phyloP scores from a whole-genome alignment of 2,888 invertebrate species.

The Scaptomyza tumidula region DNA sequence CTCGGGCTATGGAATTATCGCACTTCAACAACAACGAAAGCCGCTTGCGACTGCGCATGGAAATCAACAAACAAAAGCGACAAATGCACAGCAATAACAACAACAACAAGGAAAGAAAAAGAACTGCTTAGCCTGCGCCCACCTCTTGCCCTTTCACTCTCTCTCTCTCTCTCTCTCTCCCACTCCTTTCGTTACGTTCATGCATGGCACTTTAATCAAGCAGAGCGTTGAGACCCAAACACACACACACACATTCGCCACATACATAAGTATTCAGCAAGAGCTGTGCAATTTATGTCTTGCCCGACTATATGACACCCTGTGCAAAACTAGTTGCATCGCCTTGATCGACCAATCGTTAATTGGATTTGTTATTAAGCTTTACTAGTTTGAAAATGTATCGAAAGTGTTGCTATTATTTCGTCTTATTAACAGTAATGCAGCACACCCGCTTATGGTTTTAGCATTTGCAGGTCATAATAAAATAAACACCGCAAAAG shows the following conservation, averaged over 20 bases:
- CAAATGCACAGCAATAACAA: constrained; percentile 53
- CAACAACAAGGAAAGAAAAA: constrained; percentile 20
- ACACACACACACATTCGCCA: constrained; percentile 29
- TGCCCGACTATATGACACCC: constrained; percentile 15
- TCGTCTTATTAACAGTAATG: not conserved
- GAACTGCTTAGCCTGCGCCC: constrained; percentile 27
- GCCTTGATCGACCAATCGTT: not conserved
- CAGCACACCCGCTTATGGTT: not conserved
- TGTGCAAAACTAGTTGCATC: not conserved
- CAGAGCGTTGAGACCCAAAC: constrained; percentile 55
- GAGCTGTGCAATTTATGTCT: not conserved
- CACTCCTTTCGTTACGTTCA: constrained; percentile 26
- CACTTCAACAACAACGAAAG: constrained; percentile 63
- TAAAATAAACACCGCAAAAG: constrained; percentile 66
- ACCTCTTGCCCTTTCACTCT: constrained; percentile 5
- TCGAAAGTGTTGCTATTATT: not conserved
- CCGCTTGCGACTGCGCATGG: constrained; percentile 39
- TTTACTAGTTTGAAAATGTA: not conserved
- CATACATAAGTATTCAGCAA: constrained; percentile 29
- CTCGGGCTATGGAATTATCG: constrained; percentile 70
- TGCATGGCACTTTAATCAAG: constrained; percentile 69
- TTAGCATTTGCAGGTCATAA: constrained; percentile 43
- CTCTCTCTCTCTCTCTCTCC: not conserved
- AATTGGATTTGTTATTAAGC: not conserved
- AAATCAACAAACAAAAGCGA: constrained; percentile 68